Evolutionary conservation across 1,140 invertebrate species (phyloP).

Genomic region (Drosophila nebulosa): DNA sequence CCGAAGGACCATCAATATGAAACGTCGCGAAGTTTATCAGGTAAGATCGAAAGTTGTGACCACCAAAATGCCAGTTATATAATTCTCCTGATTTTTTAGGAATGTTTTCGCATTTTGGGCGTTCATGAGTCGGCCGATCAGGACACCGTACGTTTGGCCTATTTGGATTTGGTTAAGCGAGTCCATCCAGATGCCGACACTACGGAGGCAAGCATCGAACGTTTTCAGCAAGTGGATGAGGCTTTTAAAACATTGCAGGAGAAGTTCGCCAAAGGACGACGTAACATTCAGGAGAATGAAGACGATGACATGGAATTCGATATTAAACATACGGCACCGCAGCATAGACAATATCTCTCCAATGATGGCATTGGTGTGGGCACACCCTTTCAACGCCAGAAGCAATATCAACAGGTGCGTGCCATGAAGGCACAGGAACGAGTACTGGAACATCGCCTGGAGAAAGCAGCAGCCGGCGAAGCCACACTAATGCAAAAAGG

Average conservation of each 20-base stretch:
- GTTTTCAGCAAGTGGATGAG: conserved; percentile 87
- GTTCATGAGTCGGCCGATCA: conserved; percentile 86
- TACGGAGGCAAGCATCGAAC: conserved; percentile 85
- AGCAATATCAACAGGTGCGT: conserved; percentile 86
- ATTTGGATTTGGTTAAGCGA: conserved; percentile 88
- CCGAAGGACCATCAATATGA: conserved; percentile 43
- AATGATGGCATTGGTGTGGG: conserved; percentile 90
- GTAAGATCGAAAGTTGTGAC: conserved; percentile 13
- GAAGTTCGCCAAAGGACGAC: conserved; percentile 82
- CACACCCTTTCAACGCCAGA: conserved; percentile 88
- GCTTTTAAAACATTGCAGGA: conserved; percentile 83
- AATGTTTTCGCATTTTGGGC: conserved; percentile 85
- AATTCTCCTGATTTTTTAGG: conserved; percentile 77
- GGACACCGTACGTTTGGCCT: conserved; percentile 87
- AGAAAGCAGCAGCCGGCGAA: conserved; percentile 86
- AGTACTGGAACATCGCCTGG: conserved; percentile 88
- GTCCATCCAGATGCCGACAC: conserved; percentile 91
- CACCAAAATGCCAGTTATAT: conserved; percentile 1
- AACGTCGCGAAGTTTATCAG: conserved; percentile 46
- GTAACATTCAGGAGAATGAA: conserved; percentile 78
- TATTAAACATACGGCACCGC: conserved; percentile 90
- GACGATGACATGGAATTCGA: conserved; percentile 82
- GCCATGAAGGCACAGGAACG: conserved; percentile 88
- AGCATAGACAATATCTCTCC: conserved; percentile 92
- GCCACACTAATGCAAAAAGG: conserved; percentile 86